These are phyloP conservation scores for Acrocephalus kingi DNA, from an alignment of 2,113 vertebrate genomes.

Conservation along the genomic window DNA sequence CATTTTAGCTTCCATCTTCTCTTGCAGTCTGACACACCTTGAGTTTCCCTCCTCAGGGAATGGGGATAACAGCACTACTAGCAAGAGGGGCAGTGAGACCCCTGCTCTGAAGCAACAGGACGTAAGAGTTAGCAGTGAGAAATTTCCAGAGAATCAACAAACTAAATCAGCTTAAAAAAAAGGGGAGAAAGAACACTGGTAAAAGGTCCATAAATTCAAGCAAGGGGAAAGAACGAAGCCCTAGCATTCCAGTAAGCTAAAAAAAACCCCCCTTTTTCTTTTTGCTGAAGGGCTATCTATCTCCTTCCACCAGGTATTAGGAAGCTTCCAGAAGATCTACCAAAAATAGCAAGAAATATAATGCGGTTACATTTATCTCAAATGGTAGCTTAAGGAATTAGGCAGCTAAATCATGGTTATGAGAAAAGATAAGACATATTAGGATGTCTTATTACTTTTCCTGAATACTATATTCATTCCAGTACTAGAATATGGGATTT, in stretches of 20 bases:
- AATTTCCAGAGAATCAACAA: not conserved
- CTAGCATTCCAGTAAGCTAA: not conserved
- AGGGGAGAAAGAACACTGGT: not conserved
- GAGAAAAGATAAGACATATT: slow-evolving; percentile 43
- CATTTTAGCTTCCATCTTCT: not conserved
- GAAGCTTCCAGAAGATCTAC: slow-evolving; percentile 32
- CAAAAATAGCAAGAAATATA: slow-evolving; percentile 2
- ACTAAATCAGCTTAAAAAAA: not conserved
- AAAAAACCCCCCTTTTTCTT: not conserved
- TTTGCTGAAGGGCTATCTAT: not conserved
- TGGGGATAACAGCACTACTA: not conserved
- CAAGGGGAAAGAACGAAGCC: not conserved
- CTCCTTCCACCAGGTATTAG: not conserved
- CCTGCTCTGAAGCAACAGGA: not conserved
- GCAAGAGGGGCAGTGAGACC: not conserved
- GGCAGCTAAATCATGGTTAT: not conserved
- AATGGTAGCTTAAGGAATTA: slow-evolving; percentile 33
- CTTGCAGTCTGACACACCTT: not conserved
- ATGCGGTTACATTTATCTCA: slow-evolving; percentile 18
- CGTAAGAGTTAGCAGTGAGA: not conserved
- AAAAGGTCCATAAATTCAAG: not conserved
- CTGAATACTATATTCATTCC: slow-evolving; percentile 6
- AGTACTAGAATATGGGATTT: slow-evolving; percentile 13
- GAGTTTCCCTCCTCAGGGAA: not conserved
- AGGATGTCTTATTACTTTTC: slow-evolving; percentile 4